A percentile compares a stretch with the other conserved stretches of the same genome.
These are phyloP conservation scores for Notodonta dromedarius DNA, from an alignment of 2,888 invertebrate genomes.

Conservation along the genomic window DNA sequence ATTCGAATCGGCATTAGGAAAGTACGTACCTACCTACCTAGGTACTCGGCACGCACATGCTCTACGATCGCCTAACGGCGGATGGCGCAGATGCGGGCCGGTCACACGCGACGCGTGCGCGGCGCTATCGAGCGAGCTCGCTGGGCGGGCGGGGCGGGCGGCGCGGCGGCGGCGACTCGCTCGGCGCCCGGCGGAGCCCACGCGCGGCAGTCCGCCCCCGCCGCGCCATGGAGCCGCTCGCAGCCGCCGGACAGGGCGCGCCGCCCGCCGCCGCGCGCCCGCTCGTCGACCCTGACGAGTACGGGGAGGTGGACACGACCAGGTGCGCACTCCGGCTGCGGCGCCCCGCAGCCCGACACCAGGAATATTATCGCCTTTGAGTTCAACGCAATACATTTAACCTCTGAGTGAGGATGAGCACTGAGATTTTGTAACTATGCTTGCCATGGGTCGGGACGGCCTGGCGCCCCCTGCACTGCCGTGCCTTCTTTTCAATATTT, in stretches of 20 bases:
- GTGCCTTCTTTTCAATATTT: too few species aligned
- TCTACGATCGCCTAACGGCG: too few species aligned
- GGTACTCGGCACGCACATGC: too few species aligned
- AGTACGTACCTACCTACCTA: too few species aligned
- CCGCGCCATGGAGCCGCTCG: conserved; percentile 60
- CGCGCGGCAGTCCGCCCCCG: conserved; percentile 38
- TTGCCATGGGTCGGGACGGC: too few species aligned
- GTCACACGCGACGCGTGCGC: conserved; percentile 2
- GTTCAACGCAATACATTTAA: background rate
- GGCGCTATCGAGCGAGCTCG: conserved; percentile 27
- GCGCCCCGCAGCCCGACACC: background rate
- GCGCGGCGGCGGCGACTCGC: conserved; percentile 9
- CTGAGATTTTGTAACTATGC: too few species aligned
- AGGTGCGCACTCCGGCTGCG: conserved; percentile 75
- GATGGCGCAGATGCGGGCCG: too few species aligned
- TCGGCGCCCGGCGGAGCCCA: conserved; percentile 21
- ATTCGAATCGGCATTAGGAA: too few species aligned
- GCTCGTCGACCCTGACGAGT: conserved; percentile 92
- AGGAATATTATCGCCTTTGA: background rate
- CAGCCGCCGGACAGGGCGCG: conserved; percentile 38
- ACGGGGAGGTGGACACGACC: conserved; percentile 93
- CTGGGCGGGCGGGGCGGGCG: conserved; percentile 24
- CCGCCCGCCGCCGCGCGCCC: conserved; percentile 81
- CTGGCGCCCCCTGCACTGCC: too few species aligned
- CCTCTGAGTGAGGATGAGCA: background rate